Evolutionary conservation across 2,888 invertebrate genomes (phyloP).

Genomic region (Noctua fimbriata): DNA sequence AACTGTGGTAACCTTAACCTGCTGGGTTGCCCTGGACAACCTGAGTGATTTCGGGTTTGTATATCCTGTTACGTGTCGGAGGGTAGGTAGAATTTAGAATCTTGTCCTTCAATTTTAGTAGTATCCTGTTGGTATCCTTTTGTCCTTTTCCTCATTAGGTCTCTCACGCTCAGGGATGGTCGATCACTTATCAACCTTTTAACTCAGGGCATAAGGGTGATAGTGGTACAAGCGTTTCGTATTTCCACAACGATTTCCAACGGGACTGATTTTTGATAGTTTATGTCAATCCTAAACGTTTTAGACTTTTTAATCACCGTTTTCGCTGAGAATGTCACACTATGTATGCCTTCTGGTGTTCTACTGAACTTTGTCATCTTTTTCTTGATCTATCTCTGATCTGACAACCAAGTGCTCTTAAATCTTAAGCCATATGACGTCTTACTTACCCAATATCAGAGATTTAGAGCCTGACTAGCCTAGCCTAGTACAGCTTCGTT

Average conservation of each 20-base stretch:
- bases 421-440: not conserved
- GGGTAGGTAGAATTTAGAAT: not conserved
- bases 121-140: not conserved
- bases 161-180: not conserved
- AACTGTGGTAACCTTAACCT: constrained; percentile 55
- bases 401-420: not conserved
- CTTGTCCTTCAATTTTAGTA: not conserved
- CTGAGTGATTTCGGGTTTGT: constrained; percentile 23
- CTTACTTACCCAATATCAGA: constrained; percentile 20
- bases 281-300: not conserved
- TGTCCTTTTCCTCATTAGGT: not conserved
- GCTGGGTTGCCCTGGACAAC: constrained; percentile 23
- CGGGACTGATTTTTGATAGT: not conserved
- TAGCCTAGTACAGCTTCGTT: constrained; percentile 29
- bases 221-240: not conserved
- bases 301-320: not conserved
- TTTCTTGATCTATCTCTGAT: not conserved
- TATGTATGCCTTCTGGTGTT: not conserved
- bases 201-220: not conserved
- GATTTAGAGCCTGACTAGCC: not conserved
- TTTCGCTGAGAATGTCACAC: not conserved
- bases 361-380: not conserved
- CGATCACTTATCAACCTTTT: not conserved
- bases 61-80: not conserved
- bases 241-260: not conserved